phyloP scores from a whole-genome alignment of 2,113 vertebrate genomes.

The Cryptotis parvus region DNA sequence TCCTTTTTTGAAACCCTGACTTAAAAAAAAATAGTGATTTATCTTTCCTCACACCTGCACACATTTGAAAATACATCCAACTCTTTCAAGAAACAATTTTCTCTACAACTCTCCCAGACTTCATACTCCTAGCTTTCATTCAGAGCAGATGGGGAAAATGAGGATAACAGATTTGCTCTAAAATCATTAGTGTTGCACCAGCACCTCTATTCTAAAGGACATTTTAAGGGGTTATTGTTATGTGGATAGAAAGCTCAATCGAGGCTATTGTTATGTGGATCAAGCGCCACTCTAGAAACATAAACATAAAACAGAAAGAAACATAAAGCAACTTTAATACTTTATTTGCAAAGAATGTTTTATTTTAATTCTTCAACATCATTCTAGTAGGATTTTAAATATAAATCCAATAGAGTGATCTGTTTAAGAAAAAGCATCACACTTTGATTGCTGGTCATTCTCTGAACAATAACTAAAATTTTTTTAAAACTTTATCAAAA shows the following conservation, averaged over 20 bases:
- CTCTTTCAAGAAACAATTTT: slow-evolving; percentile 64
- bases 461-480: background rate
- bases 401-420: background rate
- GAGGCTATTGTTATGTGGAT: too few relatives aligned
- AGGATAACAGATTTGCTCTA: slow-evolving; percentile 74
- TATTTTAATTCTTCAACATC: slow-evolving; percentile 40
- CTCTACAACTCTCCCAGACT: slow-evolving; percentile 61
- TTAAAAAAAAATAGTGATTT: background rate
- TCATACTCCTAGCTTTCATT: slow-evolving; percentile 68
- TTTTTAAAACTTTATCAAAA: background rate
- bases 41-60: slow-evolving; percentile 51
- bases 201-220: slow-evolving; percentile 65
- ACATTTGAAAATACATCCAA: slow-evolving; percentile 61
- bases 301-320: too few relatives aligned
- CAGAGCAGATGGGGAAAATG: slow-evolving; percentile 79
- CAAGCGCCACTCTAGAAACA: too few relatives aligned
- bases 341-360: slow-evolving; percentile 49
- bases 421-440: background rate
- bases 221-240: slow-evolving; percentile 73
- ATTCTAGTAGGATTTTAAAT: slow-evolving; percentile 27
- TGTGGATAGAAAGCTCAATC: slow-evolving; percentile 61
- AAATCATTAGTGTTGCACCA: slow-evolving; percentile 73
- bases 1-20: background rate
- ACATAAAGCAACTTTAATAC: slow-evolving; percentile 59
- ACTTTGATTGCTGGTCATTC: background rate